Evolutionary conservation across 1,140 invertebrate species (phyloP).

Genomic region (Calosoma granatense): DNA sequence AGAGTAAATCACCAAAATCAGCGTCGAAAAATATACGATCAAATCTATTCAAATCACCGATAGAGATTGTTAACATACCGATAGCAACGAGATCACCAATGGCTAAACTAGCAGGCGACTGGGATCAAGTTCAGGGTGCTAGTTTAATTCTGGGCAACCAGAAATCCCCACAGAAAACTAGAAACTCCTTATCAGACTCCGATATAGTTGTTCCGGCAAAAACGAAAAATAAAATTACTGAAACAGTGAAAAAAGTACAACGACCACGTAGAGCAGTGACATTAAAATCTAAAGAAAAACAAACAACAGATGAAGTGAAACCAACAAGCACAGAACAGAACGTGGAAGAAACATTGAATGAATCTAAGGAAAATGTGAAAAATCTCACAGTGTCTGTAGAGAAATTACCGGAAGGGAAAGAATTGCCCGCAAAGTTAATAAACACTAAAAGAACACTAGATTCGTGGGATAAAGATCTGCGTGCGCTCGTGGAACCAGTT

Average conservation of each 20-base stretch:
- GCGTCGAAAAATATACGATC: not conserved
- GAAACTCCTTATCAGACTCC: no score
- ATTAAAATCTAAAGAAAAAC: not conserved
- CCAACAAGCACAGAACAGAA: not conserved
- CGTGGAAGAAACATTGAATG: not conserved
- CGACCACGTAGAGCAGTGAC: not conserved
- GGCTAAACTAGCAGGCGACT: not conserved
- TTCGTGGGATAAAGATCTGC: not conserved
- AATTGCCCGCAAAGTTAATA: not conserved
- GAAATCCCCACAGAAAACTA: no score
- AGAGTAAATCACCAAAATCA: not conserved
- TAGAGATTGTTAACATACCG: not conserved
- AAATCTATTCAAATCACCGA: not conserved
- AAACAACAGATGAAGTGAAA: not conserved
- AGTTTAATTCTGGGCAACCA: no score
- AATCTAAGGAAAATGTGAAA: not conserved
- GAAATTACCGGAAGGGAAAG: not conserved
- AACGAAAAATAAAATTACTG: not conserved
- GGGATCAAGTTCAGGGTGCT: not conserved
- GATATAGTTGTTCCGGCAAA: no score
- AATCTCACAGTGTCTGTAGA: no score
- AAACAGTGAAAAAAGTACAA: not conserved
- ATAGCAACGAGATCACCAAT: not conserved
- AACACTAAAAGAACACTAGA: not conserved
- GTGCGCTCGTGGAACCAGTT: not conserved